A percentile compares a stretch with the other conserved stretches of the same genome.
phyloP scores from a whole-genome alignment of 2,797 vertebrate genomes.

The Epinephelus awoara region DNA sequence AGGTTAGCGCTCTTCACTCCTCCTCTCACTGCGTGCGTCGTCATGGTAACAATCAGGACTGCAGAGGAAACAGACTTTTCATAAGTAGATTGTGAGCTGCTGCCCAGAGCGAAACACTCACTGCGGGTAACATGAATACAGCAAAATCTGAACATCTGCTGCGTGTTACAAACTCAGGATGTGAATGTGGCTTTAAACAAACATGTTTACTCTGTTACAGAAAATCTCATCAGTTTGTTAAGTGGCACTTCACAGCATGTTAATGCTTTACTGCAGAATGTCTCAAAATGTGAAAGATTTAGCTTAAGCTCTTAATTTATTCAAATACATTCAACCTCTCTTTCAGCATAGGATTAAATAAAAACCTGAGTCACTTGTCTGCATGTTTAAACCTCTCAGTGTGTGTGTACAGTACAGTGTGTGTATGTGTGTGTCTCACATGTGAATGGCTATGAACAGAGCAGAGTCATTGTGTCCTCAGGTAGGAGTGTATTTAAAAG shows the following conservation, averaged over 20 bases:
- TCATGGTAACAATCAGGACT: constrained; percentile 70
- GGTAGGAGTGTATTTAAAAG: constrained; percentile 64
- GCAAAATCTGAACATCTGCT: constrained; percentile 15
- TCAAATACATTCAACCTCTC: constrained; percentile 21
- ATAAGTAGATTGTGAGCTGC: constrained; percentile 49
- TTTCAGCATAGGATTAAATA: constrained; percentile 22
- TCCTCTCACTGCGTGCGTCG: constrained; percentile 49
- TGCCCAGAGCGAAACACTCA: constrained; percentile 20
- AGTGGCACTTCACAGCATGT: background rate
- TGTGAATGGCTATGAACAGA: constrained; percentile 41
- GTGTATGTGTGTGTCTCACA: constrained; percentile 14
- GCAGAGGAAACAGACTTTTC: constrained; percentile 60
- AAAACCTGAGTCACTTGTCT: constrained; percentile 37
- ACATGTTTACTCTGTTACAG: background rate
- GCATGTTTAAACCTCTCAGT: background rate
- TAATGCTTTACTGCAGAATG: background rate
- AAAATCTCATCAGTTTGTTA: background rate
- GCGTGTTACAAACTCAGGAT: background rate
- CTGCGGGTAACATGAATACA: constrained; percentile 21
- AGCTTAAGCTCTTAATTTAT: constrained; percentile 4
- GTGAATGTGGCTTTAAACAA: background rate
- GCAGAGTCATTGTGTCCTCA: constrained; percentile 53
- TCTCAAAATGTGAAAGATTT: constrained; percentile 1
- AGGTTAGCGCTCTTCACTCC: constrained; percentile 50
- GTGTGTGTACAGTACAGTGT: background rate